Conservation (phyloP, 2,113 vertebrate genomes). For the Martes martes region DNA sequence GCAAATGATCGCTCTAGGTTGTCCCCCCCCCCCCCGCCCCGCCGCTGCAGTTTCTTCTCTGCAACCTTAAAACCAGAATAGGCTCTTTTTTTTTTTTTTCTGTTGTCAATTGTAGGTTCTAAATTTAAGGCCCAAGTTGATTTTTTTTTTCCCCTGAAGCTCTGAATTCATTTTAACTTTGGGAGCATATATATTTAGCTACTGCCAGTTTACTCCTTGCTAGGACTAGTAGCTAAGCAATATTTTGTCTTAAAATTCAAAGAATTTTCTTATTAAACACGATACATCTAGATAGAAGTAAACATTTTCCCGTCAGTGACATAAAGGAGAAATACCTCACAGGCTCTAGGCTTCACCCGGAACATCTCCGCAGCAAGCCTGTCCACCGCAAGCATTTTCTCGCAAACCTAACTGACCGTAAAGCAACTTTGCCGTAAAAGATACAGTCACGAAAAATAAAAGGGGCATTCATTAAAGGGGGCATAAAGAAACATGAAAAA, state of each 20-base stretch:
- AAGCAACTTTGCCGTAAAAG: neutral
- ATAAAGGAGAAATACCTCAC: neutral
- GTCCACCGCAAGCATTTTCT: neutral
- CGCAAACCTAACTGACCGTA: neutral
- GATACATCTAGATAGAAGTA: neutral
- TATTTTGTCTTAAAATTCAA: neutral
- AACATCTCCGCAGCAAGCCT: neutral
- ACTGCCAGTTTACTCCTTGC: neutral
- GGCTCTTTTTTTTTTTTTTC: neutral
- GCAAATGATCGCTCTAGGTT: neutral
- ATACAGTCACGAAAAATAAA: neutral
- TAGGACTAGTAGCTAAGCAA: neutral
- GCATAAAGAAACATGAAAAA: neutral
- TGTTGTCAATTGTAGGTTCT: slow-evolving; percentile 72
- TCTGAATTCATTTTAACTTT: slow-evolving; percentile 57
- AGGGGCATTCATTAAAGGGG: neutral
- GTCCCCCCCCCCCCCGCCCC: too few species aligned
- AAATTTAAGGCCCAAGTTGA: slow-evolving; percentile 61
- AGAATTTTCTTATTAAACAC: slow-evolving; percentile 27
- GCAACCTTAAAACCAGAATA: neutral
- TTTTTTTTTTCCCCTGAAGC: neutral
- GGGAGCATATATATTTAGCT: slow-evolving; percentile 55
- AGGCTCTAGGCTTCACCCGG: neutral
- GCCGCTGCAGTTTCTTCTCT: neutral
- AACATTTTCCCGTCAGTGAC: neutral